Conservation (phyloP, 2,888 invertebrate species). For the Hemicrepidius hirtus region DNA sequence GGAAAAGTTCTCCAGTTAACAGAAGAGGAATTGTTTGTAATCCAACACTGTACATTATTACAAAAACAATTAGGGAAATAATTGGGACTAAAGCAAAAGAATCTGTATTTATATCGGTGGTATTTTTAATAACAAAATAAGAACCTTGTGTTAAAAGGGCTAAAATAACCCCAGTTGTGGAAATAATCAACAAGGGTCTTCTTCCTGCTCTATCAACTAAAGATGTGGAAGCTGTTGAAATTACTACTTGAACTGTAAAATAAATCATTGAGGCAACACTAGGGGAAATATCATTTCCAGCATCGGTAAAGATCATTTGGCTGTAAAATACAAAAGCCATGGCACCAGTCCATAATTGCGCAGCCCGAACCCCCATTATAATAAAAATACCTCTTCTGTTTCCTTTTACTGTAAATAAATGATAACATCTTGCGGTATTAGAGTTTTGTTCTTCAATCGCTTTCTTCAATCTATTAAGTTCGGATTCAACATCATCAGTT, state of each 20-base stretch:
- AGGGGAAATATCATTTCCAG: slow-evolving; percentile 69
- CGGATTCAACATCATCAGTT: slow-evolving; percentile 72
- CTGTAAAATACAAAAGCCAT: slow-evolving; percentile 77
- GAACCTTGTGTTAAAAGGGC: slow-evolving; percentile 66
- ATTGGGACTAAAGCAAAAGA: slow-evolving; percentile 69
- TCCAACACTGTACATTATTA: slow-evolving; percentile 71
- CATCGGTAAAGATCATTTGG: slow-evolving; percentile 75
- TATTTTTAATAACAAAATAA: background rate
- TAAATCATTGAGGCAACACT: slow-evolving; percentile 75
- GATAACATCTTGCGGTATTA: slow-evolving; percentile 73
- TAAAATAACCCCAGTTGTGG: slow-evolving; percentile 68
- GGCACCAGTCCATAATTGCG: slow-evolving; percentile 78
- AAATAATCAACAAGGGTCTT: slow-evolving; percentile 76
- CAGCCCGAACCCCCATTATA: slow-evolving; percentile 75
- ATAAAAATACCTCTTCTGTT: slow-evolving; percentile 78
- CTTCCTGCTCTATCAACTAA: slow-evolving; percentile 79
- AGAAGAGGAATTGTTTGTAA: slow-evolving; percentile 73
- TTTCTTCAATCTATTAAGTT: slow-evolving; percentile 63
- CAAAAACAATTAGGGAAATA: slow-evolving; percentile 69
- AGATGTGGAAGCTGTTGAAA: slow-evolving; percentile 74
- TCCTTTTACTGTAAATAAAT: slow-evolving; percentile 74
- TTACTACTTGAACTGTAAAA: slow-evolving; percentile 74
- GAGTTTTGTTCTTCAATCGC: slow-evolving; percentile 64
- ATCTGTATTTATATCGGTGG: background rate
- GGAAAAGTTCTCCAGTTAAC: slow-evolving; percentile 73